Evolutionary conservation across 2,797 vertebrate genomes (phyloP).

Genomic region (Muraenolepis orangiensis): DNA sequence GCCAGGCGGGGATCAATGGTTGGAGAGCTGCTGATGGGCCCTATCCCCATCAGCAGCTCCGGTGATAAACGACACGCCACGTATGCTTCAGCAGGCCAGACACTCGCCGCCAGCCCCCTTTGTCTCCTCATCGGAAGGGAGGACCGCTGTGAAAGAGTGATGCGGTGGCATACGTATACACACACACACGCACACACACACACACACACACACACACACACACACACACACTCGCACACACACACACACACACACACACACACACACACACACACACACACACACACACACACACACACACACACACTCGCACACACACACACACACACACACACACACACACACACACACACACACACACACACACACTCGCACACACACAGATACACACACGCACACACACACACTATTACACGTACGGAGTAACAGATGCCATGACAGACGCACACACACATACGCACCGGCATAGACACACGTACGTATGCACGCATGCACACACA

Average conservation of each 20-base stretch:
- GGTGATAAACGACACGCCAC: slow-evolving; percentile 91
- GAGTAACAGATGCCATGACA: slow-evolving; percentile 20
- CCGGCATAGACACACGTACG: not conserved
- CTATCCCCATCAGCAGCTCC: slow-evolving; percentile 89
- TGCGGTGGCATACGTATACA: slow-evolving; percentile 5
- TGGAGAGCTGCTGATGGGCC: slow-evolving; percentile 92
- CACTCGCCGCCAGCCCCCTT: slow-evolving; percentile 68
- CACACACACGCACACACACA: not conserved
- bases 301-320: not conserved
- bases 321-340: not conserved
- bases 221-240: not conserved
- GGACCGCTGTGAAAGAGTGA: slow-evolving; percentile 52
- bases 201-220: not conserved
- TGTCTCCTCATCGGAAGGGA: slow-evolving; percentile 65
- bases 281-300: not conserved
- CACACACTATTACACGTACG: too few species aligned
- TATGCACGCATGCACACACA: not conserved
- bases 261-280: not conserved
- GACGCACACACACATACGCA: slow-evolving; percentile 1
- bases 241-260: not conserved
- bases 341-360: not conserved
- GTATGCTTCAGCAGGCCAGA: slow-evolving; percentile 82
- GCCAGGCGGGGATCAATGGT: slow-evolving; percentile 85
- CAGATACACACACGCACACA: not conserved
- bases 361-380: not conserved